Evolutionary conservation across 2,797 vertebrate genomes (phyloP).

Genomic region (Macropus fuliginosus): DNA sequence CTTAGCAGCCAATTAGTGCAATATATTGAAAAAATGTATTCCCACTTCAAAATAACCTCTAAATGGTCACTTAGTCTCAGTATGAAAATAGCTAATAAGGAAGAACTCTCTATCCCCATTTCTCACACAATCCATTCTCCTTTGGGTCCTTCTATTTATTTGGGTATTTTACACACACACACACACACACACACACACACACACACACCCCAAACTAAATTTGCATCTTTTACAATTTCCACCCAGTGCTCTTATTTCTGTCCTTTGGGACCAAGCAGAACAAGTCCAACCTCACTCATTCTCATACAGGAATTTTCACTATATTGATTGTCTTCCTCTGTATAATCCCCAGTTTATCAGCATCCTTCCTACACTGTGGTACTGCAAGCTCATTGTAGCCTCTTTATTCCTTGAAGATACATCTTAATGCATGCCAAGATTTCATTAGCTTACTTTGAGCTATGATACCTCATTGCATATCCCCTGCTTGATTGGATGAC

Average conservation of each 20-base stretch:
- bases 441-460: neutral
- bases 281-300: neutral
- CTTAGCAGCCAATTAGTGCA: neutral
- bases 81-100: neutral
- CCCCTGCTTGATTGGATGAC: neutral
- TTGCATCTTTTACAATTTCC: neutral
- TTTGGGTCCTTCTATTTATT: neutral
- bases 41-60: neutral
- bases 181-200: neutral
- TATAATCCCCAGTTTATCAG: neutral
- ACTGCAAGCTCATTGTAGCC: neutral
- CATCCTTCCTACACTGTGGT: neutral
- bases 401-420: neutral
- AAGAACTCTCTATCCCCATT: neutral
- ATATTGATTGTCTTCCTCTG: neutral
- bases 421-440: neutral
- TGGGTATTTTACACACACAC: neutral
- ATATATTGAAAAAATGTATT: neutral
- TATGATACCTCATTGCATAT: neutral
- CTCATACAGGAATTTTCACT: neutral
- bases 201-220: neutral
- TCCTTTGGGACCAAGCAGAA: neutral
- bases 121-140: neutral
- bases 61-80: neutral
- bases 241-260: neutral